Conservation (phyloP, 2,113 vertebrate genomes). For the Engraulis encrasicolus region DNA sequence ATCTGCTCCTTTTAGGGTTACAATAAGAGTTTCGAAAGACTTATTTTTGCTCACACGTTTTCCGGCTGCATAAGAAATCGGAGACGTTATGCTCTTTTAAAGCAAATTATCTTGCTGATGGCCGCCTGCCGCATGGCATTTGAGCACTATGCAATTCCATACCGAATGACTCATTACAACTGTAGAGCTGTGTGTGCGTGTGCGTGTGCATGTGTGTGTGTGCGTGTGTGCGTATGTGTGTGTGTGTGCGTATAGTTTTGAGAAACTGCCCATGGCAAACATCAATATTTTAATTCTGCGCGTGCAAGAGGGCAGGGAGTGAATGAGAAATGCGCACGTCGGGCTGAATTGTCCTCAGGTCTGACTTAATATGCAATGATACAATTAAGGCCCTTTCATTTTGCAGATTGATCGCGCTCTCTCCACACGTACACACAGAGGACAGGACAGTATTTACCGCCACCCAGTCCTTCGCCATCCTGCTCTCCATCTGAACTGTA, state of each 20-base stretch:
- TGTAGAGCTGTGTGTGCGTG: background rate
- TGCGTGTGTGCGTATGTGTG: too few species aligned
- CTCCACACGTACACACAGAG: conserved; percentile 35
- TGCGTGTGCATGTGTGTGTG: too few species aligned
- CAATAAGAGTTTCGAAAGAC: too few species aligned
- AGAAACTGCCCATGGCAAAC: conserved; percentile 48
- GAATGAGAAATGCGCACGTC: conserved; percentile 36
- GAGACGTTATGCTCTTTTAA: background rate
- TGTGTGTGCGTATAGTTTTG: conserved; percentile 40
- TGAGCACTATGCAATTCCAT: background rate
- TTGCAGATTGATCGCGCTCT: conserved; percentile 52
- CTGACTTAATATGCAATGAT: conserved; percentile 46
- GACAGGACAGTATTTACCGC: conserved; percentile 3
- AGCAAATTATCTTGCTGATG: background rate
- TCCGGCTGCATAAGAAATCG: background rate
- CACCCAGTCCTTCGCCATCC: background rate
- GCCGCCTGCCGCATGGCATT: background rate
- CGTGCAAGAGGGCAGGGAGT: conserved; percentile 1
- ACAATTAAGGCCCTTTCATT: conserved; percentile 45
- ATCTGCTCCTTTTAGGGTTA: too few species aligned
- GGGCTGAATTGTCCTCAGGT: conserved; percentile 53
- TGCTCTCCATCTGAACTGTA: background rate
- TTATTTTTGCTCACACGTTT: background rate
- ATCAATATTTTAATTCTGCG: conserved; percentile 46
- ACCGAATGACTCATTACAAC: background rate